Percentiles rank a stretch among this genome's conserved stretches.
Conservation (phyloP, 1,140 invertebrate species). For the Drosophila ercepeae region DNA sequence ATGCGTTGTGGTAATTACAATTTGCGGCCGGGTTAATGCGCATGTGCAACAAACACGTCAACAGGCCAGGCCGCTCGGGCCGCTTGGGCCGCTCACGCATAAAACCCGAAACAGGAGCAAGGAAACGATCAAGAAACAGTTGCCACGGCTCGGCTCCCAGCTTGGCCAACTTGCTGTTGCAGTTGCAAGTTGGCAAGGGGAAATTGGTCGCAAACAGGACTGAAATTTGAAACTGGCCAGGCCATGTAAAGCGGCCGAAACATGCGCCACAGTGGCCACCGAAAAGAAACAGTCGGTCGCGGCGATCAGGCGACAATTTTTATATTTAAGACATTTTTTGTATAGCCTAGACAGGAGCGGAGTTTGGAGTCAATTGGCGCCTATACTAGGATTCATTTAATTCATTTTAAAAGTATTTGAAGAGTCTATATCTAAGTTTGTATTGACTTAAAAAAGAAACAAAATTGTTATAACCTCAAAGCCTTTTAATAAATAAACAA, state of each 20-base stretch:
- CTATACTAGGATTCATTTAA: too few species aligned
- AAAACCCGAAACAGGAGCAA: constrained; percentile 37
- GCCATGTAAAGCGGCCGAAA: constrained; percentile 76
- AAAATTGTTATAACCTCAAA: too few species aligned
- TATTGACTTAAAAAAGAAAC: too few species aligned
- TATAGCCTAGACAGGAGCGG: constrained; percentile 43
- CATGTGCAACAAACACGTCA: constrained; percentile 80
- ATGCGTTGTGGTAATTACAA: constrained; percentile 82
- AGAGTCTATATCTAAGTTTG: too few species aligned
- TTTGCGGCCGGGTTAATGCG: constrained; percentile 79
- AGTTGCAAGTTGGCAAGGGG: neutral
- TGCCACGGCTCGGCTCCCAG: constrained; percentile 7
- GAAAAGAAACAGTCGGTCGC: constrained; percentile 46
- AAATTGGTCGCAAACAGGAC: constrained; percentile 41
- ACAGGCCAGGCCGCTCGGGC: too few species aligned
- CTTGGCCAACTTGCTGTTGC: neutral
- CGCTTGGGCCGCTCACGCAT: constrained; percentile 45
- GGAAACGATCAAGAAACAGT: constrained; percentile 38
- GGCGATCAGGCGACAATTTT: constrained; percentile 66
- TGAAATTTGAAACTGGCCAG: constrained; percentile 78
- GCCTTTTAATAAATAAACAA: too few species aligned
- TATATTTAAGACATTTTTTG: constrained; percentile 36
- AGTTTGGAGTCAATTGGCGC: neutral
- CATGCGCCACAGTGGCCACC: constrained; percentile 77
- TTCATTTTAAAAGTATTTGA: too few species aligned